Evolutionary conservation across 2,888 invertebrate genomes (phyloP).

Genomic region (Lobophora halterata): DNA sequence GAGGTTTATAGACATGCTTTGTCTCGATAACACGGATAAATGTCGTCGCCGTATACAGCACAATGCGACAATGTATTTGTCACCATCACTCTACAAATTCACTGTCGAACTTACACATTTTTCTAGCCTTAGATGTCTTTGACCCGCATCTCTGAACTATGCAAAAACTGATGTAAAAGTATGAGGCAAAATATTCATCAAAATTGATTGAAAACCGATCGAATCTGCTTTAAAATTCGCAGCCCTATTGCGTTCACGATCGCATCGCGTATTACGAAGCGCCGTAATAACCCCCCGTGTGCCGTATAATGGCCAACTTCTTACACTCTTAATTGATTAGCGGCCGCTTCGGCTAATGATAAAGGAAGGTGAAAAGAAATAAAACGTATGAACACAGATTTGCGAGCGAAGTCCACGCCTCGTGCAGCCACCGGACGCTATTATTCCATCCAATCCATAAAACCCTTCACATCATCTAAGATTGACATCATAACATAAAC

Average conservation of each 20-base stretch:
- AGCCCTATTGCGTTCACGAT: slow-evolving; percentile 78
- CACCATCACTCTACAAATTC: slow-evolving; percentile 71
- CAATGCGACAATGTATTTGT: slow-evolving; percentile 70
- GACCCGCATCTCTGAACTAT: slow-evolving; percentile 30
- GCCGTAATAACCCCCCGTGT: slow-evolving; percentile 77
- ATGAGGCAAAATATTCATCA: slow-evolving; percentile 47
- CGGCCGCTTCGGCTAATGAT: slow-evolving; percentile 79
- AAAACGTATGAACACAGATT: slow-evolving; percentile 72
- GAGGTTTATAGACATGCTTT: slow-evolving; percentile 75
- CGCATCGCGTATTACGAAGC: slow-evolving; percentile 75
- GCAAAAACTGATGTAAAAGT: slow-evolving; percentile 26
- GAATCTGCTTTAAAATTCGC: slow-evolving; percentile 71
- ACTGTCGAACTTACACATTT: slow-evolving; percentile 58
- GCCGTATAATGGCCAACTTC: slow-evolving; percentile 78
- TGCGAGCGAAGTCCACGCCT: slow-evolving; percentile 63
- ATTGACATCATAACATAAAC: slow-evolving; percentile 34
- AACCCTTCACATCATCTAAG: slow-evolving; percentile 29
- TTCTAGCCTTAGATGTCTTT: slow-evolving; percentile 39
- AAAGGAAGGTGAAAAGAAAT: slow-evolving; percentile 80
- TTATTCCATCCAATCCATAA: slow-evolving; percentile 22
- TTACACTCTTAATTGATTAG: slow-evolving; percentile 82
- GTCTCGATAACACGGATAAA: slow-evolving; percentile 80
- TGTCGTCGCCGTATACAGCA: slow-evolving; percentile 72
- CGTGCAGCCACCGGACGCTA: slow-evolving; percentile 59
- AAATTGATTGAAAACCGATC: slow-evolving; percentile 71